phyloP scores from a whole-genome alignment of 2,888 invertebrate genomes.

The Subacronicta megacephala region DNA sequence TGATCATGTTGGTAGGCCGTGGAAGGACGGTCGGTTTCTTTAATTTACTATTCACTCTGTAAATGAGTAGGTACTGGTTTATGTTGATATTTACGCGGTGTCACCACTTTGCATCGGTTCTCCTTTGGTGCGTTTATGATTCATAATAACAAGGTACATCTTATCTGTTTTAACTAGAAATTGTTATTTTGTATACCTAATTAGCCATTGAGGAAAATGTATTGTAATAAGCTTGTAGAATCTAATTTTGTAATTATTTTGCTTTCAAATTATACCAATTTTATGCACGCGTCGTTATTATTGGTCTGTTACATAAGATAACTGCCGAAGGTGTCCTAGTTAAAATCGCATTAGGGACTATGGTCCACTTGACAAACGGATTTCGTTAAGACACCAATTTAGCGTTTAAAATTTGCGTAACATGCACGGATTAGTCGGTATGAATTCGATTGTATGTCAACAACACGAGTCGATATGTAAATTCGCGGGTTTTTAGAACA shows the following conservation, averaged over 20 bases:
- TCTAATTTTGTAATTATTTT: slow-evolving; percentile 41
- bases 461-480: slow-evolving; percentile 10
- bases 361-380: slow-evolving; percentile 41
- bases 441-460: slow-evolving; percentile 23
- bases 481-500: slow-evolving; percentile 26
- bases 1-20: slow-evolving; percentile 55
- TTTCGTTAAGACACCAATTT: slow-evolving; percentile 31
- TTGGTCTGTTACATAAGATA: slow-evolving; percentile 43
- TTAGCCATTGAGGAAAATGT: slow-evolving; percentile 23
- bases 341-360: slow-evolving; percentile 57
- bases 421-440: slow-evolving; percentile 19
- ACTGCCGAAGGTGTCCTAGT: slow-evolving; percentile 50
- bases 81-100: slow-evolving; percentile 24
- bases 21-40: slow-evolving; percentile 71
- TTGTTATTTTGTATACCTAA: not conserved
- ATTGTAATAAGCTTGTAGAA: slow-evolving; percentile 22
- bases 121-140: slow-evolving; percentile 4
- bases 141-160: not conserved
- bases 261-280: slow-evolving; percentile 35
- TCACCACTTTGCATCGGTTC: slow-evolving; percentile 10
- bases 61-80: slow-evolving; percentile 37
- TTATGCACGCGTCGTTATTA: slow-evolving; percentile 44
- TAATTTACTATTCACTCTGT: slow-evolving; percentile 41
- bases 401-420: slow-evolving; percentile 53
- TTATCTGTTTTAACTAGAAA: not conserved